These are phyloP conservation scores for Habroteleia sp. DNA, from an alignment of 2,888 invertebrate genomes.

Conservation along the genomic window DNA sequence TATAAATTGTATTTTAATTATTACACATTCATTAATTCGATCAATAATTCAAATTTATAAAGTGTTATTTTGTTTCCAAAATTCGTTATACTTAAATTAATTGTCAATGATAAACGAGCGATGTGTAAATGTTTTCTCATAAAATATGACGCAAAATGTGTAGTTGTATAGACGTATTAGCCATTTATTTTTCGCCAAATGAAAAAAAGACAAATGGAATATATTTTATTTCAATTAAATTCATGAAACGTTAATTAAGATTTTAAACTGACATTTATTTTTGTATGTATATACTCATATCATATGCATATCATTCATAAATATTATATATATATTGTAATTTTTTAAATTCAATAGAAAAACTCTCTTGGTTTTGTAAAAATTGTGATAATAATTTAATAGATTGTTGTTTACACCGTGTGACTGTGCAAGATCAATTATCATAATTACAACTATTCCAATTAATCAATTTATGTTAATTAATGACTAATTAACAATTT, in stretches of 20 bases:
- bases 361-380: too few species aligned
- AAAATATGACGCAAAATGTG: constrained; percentile 17
- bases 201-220: constrained; percentile 18
- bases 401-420: too few species aligned
- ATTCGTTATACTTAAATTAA: constrained; percentile 39
- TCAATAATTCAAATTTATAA: constrained; percentile 23
- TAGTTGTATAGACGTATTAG: not conserved
- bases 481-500: too few species aligned
- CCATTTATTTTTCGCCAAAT: constrained; percentile 8
- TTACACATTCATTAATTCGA: constrained; percentile 8
- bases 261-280: not conserved
- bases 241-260: not conserved
- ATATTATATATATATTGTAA: too few species aligned
- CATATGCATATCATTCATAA: too few species aligned
- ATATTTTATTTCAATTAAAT: constrained; percentile 13
- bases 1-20: too few species aligned
- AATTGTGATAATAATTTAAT: too few species aligned
- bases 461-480: too few species aligned
- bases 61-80: constrained; percentile 19
- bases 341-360: too few species aligned
- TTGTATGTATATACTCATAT: not conserved
- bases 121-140: constrained; percentile 23
- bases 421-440: too few species aligned
- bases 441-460: too few species aligned
- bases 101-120: constrained; percentile 14